Base-by-base conservation (phyloP, 2,888 invertebrate species). In the Aspidiotus rigidus region DNA sequence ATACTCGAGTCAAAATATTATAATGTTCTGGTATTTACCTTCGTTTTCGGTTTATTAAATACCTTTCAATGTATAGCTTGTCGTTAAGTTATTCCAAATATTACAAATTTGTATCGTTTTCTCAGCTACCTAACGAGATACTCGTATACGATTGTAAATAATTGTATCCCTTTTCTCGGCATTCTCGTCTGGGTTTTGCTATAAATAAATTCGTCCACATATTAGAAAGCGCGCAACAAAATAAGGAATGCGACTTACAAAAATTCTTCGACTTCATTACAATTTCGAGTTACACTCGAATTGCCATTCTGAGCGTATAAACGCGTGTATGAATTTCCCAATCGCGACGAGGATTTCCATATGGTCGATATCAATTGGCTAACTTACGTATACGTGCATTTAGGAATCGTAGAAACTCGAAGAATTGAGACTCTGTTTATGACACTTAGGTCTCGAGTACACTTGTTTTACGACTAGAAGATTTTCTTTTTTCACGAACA, bases 71-170 rank as follows among this genome's bases (percentile, higher is more conserved):
- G 49, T 13, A n/a, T 49, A 13, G n/a, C 49, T 49, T 49, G 49
- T n/a, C 6, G 49, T 28, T 28, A 28, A 67, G 67, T 44, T 67
- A 67, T 67, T 67, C 39, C 13, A 60, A 67, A 60, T 60, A 67
- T 67, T 67, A 67, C 67, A 53, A 67, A 67, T 67, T 67, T 67
- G 53, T 67, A 59, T 67, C 44, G 59, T 59, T 60, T 67, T 67
- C 67, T 67, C 67, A 59, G 59, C 41, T 60, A 60, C 17, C 56
- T 16, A 17, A 55, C 56, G 5, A 55, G 17, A 55, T 55, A 55
- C 15, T 55, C 17, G 56, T 16, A 15, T 55, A 17, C 28, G 13
- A 39, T 39, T 16, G 39, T 17, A 28, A 17, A 17, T 59, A 11
- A 17, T 28, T 11, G 59, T 28, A 13, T 17, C 17, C 39, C 59